These are phyloP conservation scores for Nibea coibor DNA, from an alignment of 2,113 vertebrate genomes.

Conservation along the genomic window DNA sequence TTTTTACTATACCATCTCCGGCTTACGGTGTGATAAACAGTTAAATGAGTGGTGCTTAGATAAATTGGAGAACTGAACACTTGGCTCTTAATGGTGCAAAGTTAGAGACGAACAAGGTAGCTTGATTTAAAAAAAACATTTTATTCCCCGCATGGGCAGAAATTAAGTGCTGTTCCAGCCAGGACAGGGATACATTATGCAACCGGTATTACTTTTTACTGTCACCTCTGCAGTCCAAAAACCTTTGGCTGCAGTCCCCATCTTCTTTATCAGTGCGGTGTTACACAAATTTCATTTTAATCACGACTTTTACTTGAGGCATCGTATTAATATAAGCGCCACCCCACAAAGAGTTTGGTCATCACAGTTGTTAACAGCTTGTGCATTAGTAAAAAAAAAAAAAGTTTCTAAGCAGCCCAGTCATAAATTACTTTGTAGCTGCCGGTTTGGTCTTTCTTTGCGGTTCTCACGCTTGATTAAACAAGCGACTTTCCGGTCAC, in stretches of 20 bases:
- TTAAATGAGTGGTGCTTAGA: constrained; percentile 18
- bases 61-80: constrained; percentile 12
- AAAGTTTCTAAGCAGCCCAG: not conserved
- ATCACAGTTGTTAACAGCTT: constrained; percentile 13
- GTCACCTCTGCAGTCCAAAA: constrained; percentile 28
- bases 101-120: constrained; percentile 5
- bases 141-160: constrained; percentile 20
- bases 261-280: constrained; percentile 6
- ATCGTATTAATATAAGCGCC: not conserved
- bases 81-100: constrained; percentile 9
- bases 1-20: not conserved
- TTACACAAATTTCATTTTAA: constrained; percentile 31
- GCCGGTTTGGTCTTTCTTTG: not conserved
- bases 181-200: constrained; percentile 18
- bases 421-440: constrained; percentile 1
- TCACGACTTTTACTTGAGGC: constrained; percentile 1
- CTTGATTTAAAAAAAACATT: constrained; percentile 10
- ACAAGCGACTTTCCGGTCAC: not conserved
- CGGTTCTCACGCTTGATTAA: not conserved
- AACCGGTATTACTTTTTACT: constrained; percentile 19
- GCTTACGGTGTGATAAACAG: not conserved
- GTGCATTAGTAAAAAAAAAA: not conserved
- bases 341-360: not conserved
- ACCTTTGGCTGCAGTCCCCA: constrained; percentile 19
- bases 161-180: constrained; percentile 16